Base-by-base conservation (phyloP, 2,888 invertebrate species). In the Drosophila monieri region DNA sequence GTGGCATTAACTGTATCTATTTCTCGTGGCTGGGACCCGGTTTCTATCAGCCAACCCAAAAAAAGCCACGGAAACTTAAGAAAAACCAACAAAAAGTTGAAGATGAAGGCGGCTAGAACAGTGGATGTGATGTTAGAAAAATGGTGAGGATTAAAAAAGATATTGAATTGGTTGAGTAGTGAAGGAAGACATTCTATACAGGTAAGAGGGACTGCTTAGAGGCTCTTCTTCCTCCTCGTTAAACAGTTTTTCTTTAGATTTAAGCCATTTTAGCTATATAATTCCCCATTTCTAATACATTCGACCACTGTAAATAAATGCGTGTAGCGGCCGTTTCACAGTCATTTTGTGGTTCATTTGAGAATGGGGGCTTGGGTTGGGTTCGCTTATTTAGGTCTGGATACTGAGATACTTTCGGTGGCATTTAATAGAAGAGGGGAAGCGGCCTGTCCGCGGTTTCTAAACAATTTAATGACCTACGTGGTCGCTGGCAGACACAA, bases 381-480 rank as follows among this genome's bases (percentile, higher is more conserved):
- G 65, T 37, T 54, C 15, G 53, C 30, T 30, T 51, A 55, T 61
- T 71, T 27, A 44, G 61, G 54, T 59, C 52, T 53, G 59, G 49
- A 52, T 67, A 51, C 65, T 64, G 52, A 39, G 47, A 56, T 64
- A 64, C 65, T 64, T 65, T 64, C 52, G 25, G 53, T 53, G 41
- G 25, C 44, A 27, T 58, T 35, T 44, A 41, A 53, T 41, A 54
- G 56, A 47, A 41, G 35, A 46, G 35, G 47, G 30, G 27, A 23
- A 18, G 21, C 59, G 58, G 67, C 56, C 74, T 80, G 74, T 73
- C 78, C 78, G 81, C 85, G 85, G 86, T 87, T 81, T 85, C 87
- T 86, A 85, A 87, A 74, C 81, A 74, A 76, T 81, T 87, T 81
- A 81, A 81, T 81, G 81, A 81, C 81, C 87, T 87, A 81, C 81